Conservation (phyloP, 2,113 vertebrate genomes). For the Saccopteryx leptura region DNA sequence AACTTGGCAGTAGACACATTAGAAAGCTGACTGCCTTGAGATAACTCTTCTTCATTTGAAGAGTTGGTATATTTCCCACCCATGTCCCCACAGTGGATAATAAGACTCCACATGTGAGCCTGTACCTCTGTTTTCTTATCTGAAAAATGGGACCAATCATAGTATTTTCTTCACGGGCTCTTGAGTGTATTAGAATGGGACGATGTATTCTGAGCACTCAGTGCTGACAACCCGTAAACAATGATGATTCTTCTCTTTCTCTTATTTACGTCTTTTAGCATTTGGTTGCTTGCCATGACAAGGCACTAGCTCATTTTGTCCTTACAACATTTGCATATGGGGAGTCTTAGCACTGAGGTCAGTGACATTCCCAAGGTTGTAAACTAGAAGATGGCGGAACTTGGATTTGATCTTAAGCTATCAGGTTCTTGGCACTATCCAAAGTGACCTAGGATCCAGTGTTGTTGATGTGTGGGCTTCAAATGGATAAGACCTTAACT, state of each 20-base stretch:
- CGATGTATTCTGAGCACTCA: too few relatives aligned
- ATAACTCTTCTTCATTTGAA: not conserved
- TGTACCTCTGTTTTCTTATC: not conserved
- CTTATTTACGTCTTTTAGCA: not conserved
- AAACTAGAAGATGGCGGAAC: not conserved
- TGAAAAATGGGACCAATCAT: not conserved
- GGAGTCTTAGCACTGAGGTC: not conserved
- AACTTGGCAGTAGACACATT: too few relatives aligned
- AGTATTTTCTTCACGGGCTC: not conserved
- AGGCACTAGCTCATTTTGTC: not conserved
- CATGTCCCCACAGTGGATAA: too few relatives aligned
- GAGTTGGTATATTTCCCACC: too few relatives aligned
- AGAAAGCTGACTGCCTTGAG: not conserved
- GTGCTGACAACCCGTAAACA: too few relatives aligned
- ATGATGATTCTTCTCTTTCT: not conserved
- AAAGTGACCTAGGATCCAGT: not conserved
- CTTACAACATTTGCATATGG: not conserved
- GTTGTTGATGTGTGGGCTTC: not conserved
- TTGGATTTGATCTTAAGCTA: too few relatives aligned
- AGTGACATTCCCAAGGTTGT: not conserved
- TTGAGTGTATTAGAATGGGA: not conserved
- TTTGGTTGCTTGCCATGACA: not conserved
- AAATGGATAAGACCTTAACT: not conserved
- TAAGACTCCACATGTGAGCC: not conserved
- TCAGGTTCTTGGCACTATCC: not conserved